Evolutionary conservation across 30 jellyfish, hydroid and myxozoan species (phyloP), one percentile per base, ranked within the genome.

Genomic region (Turritopsis dohrnii): DNA sequence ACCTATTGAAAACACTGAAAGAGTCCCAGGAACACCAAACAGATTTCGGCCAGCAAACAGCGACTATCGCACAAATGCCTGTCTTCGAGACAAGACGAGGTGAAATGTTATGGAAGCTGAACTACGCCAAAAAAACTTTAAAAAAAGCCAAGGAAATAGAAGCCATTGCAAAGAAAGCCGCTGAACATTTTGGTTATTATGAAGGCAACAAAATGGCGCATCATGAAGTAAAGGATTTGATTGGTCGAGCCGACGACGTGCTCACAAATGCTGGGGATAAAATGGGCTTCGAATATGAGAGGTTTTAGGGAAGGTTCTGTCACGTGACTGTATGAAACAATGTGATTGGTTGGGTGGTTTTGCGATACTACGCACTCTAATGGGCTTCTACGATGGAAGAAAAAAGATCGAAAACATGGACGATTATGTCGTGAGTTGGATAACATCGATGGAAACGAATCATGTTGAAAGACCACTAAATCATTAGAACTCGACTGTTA

Each of bases 41-140:
- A 0, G 60, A 82, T n/a, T 87, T 80, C 69, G 96, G 96, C 1
- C 93, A 89, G 20, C 85, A 84, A 75, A 85, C 96, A n/a, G 75
- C 93, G 4, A 24, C 90, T 4, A 83, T 89, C 18, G 96, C 82
- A 52, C 84, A 91, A 26, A 75, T 93, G 72, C 98, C 98, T 16
- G 86, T 81, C 17, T 92, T 92, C 73, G 96, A 89, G 26, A 84
- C 85, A 29, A 74, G 79, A 65, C 90, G 94, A 29, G 98, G 88
- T 53, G 96, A 93, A 60, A 85, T 93, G 28, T 75, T 81, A 80
- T 93, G 98, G 98, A 93, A 93, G 54, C 88, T 93, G n/a, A 93
- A 93, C 54, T 89, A 87, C 54, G 98, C 98, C n/a, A 88, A 93
- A 66, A 88, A 88, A 81, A 93, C 98, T 0, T 71, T 93, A 20